Percentiles rank a stretch among this genome's conserved stretches.
Conservation (phyloP, 2,113 vertebrate species). For the Phylloscopus trochilus region DNA sequence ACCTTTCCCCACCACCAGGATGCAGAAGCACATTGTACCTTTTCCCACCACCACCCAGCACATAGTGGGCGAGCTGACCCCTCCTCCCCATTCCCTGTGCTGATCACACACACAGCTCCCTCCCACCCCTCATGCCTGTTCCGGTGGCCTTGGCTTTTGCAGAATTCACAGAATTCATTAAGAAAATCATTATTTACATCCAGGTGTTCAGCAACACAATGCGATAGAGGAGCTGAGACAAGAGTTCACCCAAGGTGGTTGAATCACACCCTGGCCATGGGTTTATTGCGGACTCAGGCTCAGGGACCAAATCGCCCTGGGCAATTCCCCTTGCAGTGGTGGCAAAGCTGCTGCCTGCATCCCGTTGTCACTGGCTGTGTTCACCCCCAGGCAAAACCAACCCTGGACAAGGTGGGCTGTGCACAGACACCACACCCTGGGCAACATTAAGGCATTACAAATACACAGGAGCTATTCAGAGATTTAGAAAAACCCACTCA, state of each 20-base stretch:
- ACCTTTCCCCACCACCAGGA: not conserved
- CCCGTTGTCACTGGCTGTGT: not conserved
- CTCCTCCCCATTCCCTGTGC: not conserved
- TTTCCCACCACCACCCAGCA: not conserved
- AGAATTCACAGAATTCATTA: slow-evolving; percentile 81
- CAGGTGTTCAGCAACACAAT: slow-evolving; percentile 36
- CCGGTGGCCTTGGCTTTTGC: not conserved
- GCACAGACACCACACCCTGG: not conserved
- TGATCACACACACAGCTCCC: not conserved
- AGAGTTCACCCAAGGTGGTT: not conserved
- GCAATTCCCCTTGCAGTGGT: not conserved
- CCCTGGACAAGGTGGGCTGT: not conserved
- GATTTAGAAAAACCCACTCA: not conserved
- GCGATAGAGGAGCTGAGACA: slow-evolving; percentile 27
- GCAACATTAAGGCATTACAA: slow-evolving; percentile 23
- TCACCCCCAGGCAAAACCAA: not conserved
- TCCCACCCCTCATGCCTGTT: not conserved
- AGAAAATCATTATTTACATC: slow-evolving; percentile 54
- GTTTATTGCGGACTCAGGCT: slow-evolving; percentile 68
- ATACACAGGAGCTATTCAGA: not conserved
- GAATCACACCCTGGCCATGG: not conserved
- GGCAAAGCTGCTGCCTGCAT: not conserved
- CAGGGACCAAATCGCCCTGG: not conserved
- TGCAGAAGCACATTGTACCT: not conserved
- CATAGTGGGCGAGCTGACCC: rapidly evolving